Conservation (phyloP, 2,888 invertebrate species). For the Gisinianus flammeolus region DNA sequence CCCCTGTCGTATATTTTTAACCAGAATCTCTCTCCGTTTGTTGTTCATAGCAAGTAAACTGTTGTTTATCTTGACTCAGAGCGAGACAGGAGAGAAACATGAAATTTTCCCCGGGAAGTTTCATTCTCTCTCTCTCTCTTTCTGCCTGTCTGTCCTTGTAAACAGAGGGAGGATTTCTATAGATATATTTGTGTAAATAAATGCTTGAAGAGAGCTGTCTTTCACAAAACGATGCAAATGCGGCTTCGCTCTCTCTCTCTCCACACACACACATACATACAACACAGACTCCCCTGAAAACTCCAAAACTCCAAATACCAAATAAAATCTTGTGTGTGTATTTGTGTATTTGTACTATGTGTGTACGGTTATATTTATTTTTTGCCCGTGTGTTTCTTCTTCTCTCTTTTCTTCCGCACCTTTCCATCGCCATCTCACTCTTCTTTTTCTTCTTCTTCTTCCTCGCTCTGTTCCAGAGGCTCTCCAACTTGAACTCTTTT, state of each 20-base stretch:
- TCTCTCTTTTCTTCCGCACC: not conserved
- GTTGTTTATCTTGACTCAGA: constrained; percentile 53
- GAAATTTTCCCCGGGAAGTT: too few species aligned
- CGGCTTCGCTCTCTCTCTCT: constrained; percentile 35
- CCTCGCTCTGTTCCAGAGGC: not conserved
- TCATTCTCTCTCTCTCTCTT: not conserved
- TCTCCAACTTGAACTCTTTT: too few species aligned
- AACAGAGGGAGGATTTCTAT: constrained; percentile 43
- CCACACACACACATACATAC: constrained; percentile 12
- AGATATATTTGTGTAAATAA: constrained; percentile 49
- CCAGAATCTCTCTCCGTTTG: constrained; percentile 32
- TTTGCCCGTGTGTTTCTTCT: not conserved
- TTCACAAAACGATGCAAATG: constrained; percentile 46
- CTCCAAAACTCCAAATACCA: not conserved
- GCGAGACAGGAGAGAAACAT: too few species aligned
- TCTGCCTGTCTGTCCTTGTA: constrained; percentile 45
- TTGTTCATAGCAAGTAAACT: constrained; percentile 44
- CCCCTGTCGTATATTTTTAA: constrained; percentile 42
- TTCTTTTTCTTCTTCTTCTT: not conserved
- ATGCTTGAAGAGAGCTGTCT: constrained; percentile 45
- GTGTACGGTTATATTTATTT: not conserved
- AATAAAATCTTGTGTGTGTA: too few species aligned
- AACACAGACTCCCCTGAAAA: not conserved
- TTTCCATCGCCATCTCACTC: not conserved
- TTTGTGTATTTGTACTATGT: not conserved